A percentile compares a stretch with the other conserved stretches of the same genome.
Evolutionary conservation across 53 echinoderm and acorn worm species (phyloP).

Genomic region (Pentamera pediparva): DNA sequence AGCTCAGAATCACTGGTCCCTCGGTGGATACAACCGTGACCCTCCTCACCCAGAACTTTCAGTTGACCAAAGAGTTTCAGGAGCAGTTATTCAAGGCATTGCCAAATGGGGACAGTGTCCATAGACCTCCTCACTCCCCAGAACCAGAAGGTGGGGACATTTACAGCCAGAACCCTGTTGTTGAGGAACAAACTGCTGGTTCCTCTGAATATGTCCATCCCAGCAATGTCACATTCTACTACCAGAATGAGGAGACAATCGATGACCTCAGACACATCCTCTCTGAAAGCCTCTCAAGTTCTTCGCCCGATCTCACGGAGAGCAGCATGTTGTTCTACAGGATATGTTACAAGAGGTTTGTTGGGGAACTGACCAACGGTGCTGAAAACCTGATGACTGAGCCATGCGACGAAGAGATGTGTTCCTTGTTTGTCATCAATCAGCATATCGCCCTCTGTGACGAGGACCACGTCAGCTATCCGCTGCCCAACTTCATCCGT

Average conservation of each 20-base stretch:
- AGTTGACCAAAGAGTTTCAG: slow-evolving; percentile 62
- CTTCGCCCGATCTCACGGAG: slow-evolving; percentile 42
- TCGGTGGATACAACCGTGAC: slow-evolving; percentile 62
- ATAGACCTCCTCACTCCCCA: slow-evolving; percentile 16
- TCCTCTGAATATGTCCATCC: slow-evolving; percentile 81
- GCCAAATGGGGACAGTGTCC: slow-evolving; percentile 29
- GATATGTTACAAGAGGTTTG: slow-evolving; percentile 57
- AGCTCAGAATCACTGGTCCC: slow-evolving; percentile 71
- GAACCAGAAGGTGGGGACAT: slow-evolving; percentile 42
- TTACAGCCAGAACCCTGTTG: slow-evolving; percentile 52
- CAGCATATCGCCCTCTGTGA: slow-evolving; percentile 72
- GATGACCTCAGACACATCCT: slow-evolving; percentile 79
- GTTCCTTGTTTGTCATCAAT: slow-evolving; percentile 80
- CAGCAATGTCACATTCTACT: slow-evolving; percentile 79
- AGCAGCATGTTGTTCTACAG: slow-evolving; percentile 74
- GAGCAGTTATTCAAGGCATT: slow-evolving; percentile 72
- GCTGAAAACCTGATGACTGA: slow-evolving; percentile 31
- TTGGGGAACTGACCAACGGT: slow-evolving; percentile 33
- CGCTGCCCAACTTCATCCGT: slow-evolving; percentile 79
- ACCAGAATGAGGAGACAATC: slow-evolving; percentile 89
- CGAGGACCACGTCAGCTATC: slow-evolving; percentile 95
- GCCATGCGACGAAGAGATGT: slow-evolving; percentile 12
- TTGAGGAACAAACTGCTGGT: slow-evolving; percentile 49
- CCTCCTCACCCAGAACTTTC: slow-evolving; percentile 69
- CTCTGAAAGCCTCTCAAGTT: slow-evolving; percentile 50